These are phyloP conservation scores for Drosophila peninsularis DNA, from an alignment of 2,888 invertebrate genomes.

Conservation along the genomic window DNA sequence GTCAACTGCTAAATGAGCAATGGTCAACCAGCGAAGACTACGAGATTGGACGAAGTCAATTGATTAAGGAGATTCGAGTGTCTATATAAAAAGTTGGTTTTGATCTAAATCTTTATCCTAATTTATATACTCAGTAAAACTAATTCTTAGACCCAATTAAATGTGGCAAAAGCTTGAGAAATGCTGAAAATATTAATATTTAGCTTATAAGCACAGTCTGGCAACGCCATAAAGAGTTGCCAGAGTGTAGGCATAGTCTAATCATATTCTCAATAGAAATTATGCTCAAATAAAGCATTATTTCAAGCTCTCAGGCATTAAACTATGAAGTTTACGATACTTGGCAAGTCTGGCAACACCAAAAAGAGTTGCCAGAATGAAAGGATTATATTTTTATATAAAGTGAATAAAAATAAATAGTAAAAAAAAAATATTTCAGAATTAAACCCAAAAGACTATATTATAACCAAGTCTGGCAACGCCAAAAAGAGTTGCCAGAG, in stretches of 20 bases:
- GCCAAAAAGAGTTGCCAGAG: background rate
- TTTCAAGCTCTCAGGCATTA: background rate
- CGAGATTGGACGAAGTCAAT: slow-evolving; percentile 4
- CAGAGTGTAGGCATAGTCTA: too few relatives aligned
- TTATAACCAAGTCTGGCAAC: background rate
- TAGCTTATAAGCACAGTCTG: background rate
- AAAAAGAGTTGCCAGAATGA: background rate
- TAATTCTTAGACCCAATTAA: background rate
- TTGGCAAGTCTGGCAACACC: background rate
- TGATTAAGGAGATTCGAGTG: background rate
- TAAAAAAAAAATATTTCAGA: too few relatives aligned
- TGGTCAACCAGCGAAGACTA: slow-evolving; percentile 7
- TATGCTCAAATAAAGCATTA: too few relatives aligned
- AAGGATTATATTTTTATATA: too few relatives aligned
- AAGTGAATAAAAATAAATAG: too few relatives aligned
- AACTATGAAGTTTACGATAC: background rate
- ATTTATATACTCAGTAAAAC: background rate
- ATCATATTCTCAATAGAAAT: too few relatives aligned
- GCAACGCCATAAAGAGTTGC: background rate
- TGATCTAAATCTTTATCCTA: background rate
- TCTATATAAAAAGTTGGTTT: background rate
- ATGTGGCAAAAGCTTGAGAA: background rate
- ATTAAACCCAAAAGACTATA: too few relatives aligned
- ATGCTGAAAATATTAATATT: background rate
- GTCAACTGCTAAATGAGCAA: slow-evolving; percentile 44